Conservation (phyloP, 2,888 invertebrate genomes). For the Lithophane leautieri region DNA sequence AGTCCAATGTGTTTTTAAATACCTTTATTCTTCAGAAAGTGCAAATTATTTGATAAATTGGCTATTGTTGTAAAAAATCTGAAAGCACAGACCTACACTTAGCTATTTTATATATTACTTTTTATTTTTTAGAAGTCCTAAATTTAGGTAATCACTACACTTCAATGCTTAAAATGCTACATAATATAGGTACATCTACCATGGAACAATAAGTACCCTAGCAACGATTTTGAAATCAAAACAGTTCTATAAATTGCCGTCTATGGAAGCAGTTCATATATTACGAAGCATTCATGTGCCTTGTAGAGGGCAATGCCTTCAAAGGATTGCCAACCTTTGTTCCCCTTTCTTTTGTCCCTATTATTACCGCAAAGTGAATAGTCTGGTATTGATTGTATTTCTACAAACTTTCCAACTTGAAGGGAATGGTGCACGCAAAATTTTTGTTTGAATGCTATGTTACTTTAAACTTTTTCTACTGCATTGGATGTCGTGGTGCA, state of each 20-base stretch:
- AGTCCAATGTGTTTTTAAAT: not conserved
- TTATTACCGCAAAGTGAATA: conserved; percentile 43
- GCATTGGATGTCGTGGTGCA: conserved; percentile 48
- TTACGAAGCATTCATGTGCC: conserved; percentile 56
- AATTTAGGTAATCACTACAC: conserved; percentile 13
- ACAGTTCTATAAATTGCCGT: conserved; percentile 5
- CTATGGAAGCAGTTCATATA: conserved; percentile 44
- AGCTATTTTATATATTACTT: conserved; percentile 11
- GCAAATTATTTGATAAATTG: conserved; percentile 40
- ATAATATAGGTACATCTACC: conserved; percentile 22
- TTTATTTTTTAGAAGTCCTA: not conserved
- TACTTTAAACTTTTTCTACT: conserved; percentile 28
- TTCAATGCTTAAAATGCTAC: conserved; percentile 30
- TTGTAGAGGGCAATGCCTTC: conserved; percentile 52
- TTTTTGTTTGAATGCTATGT: conserved; percentile 23
- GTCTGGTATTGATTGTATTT: conserved; percentile 57
- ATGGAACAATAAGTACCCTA: not conserved
- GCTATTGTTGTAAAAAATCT: conserved; percentile 36
- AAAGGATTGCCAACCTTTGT: conserved; percentile 50
- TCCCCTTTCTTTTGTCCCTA: conserved; percentile 46
- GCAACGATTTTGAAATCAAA: not conserved
- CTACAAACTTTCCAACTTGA: conserved; percentile 40
- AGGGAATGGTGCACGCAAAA: conserved; percentile 46
- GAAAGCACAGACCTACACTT: conserved; percentile 45
- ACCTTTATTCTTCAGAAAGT: conserved; percentile 27